These are phyloP conservation scores for Laupala kohalensis DNA, from an alignment of 1,140 invertebrate genomes.

Conservation along the genomic window DNA sequence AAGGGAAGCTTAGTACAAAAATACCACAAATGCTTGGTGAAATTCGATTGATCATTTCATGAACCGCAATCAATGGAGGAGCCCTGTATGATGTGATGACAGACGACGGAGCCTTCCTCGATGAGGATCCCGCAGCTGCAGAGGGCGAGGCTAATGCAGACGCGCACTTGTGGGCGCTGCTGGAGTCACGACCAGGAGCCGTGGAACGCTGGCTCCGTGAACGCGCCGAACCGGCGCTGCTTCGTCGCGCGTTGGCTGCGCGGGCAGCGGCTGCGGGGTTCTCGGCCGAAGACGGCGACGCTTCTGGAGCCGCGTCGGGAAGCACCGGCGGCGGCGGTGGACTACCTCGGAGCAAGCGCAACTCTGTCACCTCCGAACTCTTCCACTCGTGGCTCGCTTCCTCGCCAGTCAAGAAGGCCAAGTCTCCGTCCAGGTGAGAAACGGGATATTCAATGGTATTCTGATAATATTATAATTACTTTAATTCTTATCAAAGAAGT, in stretches of 20 bases:
- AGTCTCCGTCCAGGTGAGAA: constrained; percentile 42
- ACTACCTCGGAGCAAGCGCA: constrained; percentile 26
- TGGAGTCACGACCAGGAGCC: background rate
- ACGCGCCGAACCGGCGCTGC: background rate
- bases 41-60: no score
- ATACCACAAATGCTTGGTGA: no score
- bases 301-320: constrained; percentile 3
- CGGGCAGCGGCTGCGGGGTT: background rate
- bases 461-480: background rate
- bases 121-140: no score
- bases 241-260: background rate
- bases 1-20: no score
- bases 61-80: no score
- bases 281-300: background rate
- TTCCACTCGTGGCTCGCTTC: constrained; percentile 43
- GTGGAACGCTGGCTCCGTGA: constrained; percentile 5
- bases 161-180: background rate
- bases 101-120: background rate
- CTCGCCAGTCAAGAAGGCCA: constrained; percentile 37
- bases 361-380: constrained; percentile 70
- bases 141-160: no score
- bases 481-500: no score
- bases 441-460: background rate
- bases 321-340: background rate
- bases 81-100: no score